These are phyloP conservation scores for Alentia gelatinosa DNA, from an alignment of 2,888 invertebrate genomes.

Conservation along the genomic window DNA sequence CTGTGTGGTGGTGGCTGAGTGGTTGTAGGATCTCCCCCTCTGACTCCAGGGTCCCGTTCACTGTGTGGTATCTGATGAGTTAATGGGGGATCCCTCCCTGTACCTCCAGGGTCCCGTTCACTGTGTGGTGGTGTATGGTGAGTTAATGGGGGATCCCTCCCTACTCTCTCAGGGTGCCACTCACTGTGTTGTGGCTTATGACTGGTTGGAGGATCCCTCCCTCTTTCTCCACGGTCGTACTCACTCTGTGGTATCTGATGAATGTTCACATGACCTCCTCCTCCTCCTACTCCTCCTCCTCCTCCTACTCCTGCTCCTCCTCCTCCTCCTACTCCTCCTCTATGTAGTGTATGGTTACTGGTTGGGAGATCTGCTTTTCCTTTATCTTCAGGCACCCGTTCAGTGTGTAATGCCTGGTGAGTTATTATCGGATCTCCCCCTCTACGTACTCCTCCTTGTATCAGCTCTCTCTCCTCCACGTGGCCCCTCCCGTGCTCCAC, in stretches of 20 bases:
- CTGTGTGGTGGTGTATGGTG: not conserved
- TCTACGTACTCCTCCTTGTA: not conserved
- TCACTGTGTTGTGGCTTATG: not conserved
- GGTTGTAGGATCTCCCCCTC: not conserved
- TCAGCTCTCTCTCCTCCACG: not conserved
- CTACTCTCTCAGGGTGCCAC: not conserved
- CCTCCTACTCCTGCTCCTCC: no score
- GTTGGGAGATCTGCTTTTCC: not conserved
- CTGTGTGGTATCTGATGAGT: not conserved
- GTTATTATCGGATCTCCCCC: not conserved
- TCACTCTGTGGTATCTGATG: not conserved
- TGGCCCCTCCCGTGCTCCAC: not conserved
- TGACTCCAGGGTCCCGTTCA: not conserved
- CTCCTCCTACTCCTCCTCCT: no score
- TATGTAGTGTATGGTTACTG: not conserved
- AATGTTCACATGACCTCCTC: no score
- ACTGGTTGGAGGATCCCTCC: not conserved
- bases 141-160: not conserved
- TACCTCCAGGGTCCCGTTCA: no score
- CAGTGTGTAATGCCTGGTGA: not conserved
- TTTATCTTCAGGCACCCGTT: not conserved
- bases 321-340: no score
- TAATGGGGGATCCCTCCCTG: no score
- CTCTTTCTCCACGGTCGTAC: not conserved
- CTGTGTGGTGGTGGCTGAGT: not conserved